Evolutionary conservation across 2,888 invertebrate species (phyloP).

Genomic region (Drosophila histrio): DNA sequence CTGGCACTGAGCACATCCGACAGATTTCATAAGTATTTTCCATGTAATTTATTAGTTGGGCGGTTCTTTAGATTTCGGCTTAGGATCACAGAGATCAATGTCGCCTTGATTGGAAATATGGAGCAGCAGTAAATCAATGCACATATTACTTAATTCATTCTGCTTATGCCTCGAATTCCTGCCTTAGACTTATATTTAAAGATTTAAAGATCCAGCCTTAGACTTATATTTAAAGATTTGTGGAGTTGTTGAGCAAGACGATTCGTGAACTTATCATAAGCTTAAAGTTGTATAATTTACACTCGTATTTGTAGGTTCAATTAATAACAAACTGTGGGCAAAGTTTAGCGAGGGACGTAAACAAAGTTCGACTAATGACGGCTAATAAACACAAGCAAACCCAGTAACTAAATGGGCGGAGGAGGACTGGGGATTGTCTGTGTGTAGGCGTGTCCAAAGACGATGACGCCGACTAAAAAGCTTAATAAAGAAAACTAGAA

Average conservation of each 20-base stretch:
- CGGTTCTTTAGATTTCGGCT: conserved; percentile 44
- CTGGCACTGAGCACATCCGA: neutral
- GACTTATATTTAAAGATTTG: neutral
- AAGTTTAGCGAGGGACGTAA: conserved; percentile 36
- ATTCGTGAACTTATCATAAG: conserved; percentile 10
- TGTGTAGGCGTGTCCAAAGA: conserved; percentile 39
- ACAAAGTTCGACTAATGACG: conserved; percentile 62
- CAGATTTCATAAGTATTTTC: conserved; percentile 9
- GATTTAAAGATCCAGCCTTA: conserved; percentile 1
- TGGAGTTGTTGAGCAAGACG: neutral
- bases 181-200: conserved; percentile 33
- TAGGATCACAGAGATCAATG: conserved; percentile 61
- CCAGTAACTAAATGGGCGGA: conserved; percentile 5
- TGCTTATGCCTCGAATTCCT: conserved; percentile 25
- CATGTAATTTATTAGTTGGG: conserved; percentile 11
- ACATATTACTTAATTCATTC: conserved; percentile 1
- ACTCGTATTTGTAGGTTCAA: conserved; percentile 37
- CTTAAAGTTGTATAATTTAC: conserved; percentile 36
- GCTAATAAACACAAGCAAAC: conserved; percentile 34
- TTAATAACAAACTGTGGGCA: conserved; percentile 47
- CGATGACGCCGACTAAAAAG: conserved; percentile 41
- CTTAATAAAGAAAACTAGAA: conserved; percentile 59
- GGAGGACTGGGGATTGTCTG: neutral
- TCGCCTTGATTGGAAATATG: conserved; percentile 44
- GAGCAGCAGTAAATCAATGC: conserved; percentile 36